Base-by-base conservation (phyloP, 2,888 invertebrate genomes). In the Cremastinae sp. region DNA sequence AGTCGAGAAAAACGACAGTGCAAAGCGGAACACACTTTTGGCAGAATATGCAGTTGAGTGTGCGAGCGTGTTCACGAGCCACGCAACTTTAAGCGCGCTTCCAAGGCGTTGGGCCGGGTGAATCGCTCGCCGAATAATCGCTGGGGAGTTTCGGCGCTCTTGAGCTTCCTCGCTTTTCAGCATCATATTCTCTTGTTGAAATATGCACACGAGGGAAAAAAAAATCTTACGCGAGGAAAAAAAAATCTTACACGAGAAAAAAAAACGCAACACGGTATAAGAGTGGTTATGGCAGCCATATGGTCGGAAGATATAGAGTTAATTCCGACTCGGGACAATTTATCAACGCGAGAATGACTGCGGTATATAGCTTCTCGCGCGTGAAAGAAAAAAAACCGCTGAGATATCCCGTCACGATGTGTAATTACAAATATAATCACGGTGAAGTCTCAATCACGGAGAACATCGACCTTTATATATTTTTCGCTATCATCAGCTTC, bases 91-190 rank as follows among this genome's bases (percentile, higher is more conserved):
- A 36, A 49, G n/a, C 59, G 71, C 61, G 34, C 49, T 61, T 66
- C 4, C 47, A 65, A 56, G 51, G 43, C 36, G 16, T 34, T 22
- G 54, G 38, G 45, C 45, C 18, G 34, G 28, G 12, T 14, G 10
- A 16, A 49, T 12, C 41, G 51, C 10, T n/a, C 12, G 59, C 54
- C 34, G 20, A 22, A 2, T 22, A 5, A 20, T 9, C 45, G n/a
- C 10, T 41, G 56, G 59, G 61, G 43, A 71, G 65, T 66, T 71
- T 66, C 41, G 12, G 28, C 61, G 49, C 43, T 71, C 61, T 56
- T 49, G 66, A 71, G 65, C 61, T 75, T 75, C 66, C 75, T 61
- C 65, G 70, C 65, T 53, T 53, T 65, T 7, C 34, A 49, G 59
- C 69, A 69, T 69, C 49, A n/a, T n/a, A n/a, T n/a, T n/a, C 1